Percentiles rank a stretch among this genome's conserved stretches.
phyloP scores from a whole-genome alignment of 2,888 invertebrate genomes.

The Dryobotodes eremita region DNA sequence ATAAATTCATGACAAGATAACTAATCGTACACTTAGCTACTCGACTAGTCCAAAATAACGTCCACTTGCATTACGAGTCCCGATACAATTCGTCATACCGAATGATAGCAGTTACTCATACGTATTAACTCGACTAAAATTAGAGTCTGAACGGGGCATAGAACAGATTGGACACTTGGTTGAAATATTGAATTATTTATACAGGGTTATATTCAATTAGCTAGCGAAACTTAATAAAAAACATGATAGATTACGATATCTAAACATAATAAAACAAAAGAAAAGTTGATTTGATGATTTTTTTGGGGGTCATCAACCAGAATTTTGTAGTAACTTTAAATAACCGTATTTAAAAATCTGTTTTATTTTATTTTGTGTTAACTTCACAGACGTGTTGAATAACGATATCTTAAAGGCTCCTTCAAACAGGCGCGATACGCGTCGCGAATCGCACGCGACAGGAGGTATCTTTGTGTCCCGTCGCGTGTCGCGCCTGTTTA shows the following conservation, averaged over 20 bases:
- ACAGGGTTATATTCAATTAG: background rate
- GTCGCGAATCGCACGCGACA: too few relatives aligned
- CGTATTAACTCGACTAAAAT: slow-evolving; percentile 77
- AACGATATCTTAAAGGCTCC: too few relatives aligned
- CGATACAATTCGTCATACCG: slow-evolving; percentile 84
- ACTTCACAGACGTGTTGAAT: background rate
- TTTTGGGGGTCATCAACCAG: background rate
- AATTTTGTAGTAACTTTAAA: background rate
- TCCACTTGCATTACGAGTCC: slow-evolving; percentile 74
- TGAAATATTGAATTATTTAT: slow-evolving; percentile 3
- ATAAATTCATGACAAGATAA: slow-evolving; percentile 52
- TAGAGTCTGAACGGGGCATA: slow-evolving; percentile 65
- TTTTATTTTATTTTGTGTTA: background rate
- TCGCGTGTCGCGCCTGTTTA: too few relatives aligned
- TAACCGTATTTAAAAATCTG: background rate
- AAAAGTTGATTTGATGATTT: background rate
- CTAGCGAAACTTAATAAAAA: background rate
- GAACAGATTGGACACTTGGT: slow-evolving; percentile 53
- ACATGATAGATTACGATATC: background rate
- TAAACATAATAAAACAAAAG: background rate
- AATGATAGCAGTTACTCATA: slow-evolving; percentile 82
- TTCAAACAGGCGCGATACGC: too few relatives aligned
- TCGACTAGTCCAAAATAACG: slow-evolving; percentile 42
- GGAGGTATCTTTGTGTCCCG: too few relatives aligned
- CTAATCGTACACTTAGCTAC: slow-evolving; percentile 42